Evolutionary conservation across 2,797 vertebrate genomes (phyloP).

Genomic region (Sebastolobus altivelis): DNA sequence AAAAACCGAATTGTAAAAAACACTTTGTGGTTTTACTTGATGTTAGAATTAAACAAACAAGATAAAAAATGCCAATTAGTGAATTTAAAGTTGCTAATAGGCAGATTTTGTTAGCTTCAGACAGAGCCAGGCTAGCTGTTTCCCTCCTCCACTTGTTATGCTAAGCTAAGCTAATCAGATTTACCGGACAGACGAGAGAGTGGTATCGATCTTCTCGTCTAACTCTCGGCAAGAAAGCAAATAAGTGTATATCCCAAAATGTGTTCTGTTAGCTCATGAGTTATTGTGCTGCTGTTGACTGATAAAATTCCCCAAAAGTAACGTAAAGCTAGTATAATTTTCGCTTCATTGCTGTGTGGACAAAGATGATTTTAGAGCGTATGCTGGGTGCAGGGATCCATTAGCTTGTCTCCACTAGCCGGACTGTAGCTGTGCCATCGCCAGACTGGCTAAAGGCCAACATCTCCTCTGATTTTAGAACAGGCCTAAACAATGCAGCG

Average conservation of each 20-base stretch:
- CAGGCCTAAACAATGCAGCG: slow-evolving; percentile 2
- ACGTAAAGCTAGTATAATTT: slow-evolving; percentile 50
- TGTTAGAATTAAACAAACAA: not conserved
- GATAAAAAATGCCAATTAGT: too few species aligned
- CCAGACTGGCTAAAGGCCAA: slow-evolving; percentile 30
- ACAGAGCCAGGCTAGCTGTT: not conserved
- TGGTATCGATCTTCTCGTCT: not conserved
- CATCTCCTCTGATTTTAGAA: slow-evolving; percentile 51
- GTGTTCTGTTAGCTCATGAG: slow-evolving; percentile 9
- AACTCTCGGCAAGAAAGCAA: not conserved
- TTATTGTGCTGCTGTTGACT: slow-evolving; percentile 42
- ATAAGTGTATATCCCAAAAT: not conserved
- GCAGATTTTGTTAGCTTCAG: not conserved
- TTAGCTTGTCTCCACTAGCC: slow-evolving; percentile 63
- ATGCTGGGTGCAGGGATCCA: slow-evolving; percentile 7
- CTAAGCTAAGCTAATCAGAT: slow-evolving; percentile 4
- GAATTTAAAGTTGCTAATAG: not conserved
- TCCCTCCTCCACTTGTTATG: not conserved
- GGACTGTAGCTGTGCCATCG: slow-evolving; percentile 23
- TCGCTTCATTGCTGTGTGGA: slow-evolving; percentile 35
- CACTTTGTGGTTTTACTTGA: not conserved
- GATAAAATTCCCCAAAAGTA: slow-evolving; percentile 11
- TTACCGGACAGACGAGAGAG: not conserved
- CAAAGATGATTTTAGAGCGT: slow-evolving; percentile 26
- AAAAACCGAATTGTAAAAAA: not conserved